Evolutionary conservation across 2,888 invertebrate genomes (phyloP).

Genomic region (Dynastes grantii): DNA sequence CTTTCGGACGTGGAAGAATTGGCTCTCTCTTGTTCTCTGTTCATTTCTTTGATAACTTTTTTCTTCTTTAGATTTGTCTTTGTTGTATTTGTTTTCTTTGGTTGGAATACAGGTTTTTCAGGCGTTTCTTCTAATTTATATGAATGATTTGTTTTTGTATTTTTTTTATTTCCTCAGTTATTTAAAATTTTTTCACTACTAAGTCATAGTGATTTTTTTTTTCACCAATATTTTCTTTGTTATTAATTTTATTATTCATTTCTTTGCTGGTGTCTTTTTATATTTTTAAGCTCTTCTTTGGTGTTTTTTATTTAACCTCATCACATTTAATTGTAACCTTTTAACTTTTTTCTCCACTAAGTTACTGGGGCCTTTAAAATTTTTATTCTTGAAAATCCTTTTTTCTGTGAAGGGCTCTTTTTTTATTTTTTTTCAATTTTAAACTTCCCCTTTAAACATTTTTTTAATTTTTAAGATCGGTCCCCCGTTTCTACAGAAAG

Average conservation of each 20-base stretch:
- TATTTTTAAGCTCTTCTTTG: conserved; percentile 58
- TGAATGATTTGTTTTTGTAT: neutral
- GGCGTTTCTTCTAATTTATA: neutral
- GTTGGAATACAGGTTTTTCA: neutral
- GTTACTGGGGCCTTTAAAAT: too few species aligned
- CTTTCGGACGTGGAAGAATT: neutral
- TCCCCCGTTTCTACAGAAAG: conserved; percentile 52
- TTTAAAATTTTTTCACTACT: conserved; percentile 19
- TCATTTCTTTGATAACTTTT: too few species aligned
- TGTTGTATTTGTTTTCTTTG: neutral
- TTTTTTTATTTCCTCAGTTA: neutral
- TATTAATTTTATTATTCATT: neutral
- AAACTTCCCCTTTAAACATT: too few species aligned
- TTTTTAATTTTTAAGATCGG: conserved; percentile 60
- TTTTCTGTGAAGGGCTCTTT: neutral
- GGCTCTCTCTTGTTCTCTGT: neutral
- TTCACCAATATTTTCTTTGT: conserved; percentile 23
- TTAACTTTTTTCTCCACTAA: conserved; percentile 58
- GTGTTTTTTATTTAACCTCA: conserved; percentile 52
- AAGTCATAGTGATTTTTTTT: conserved; percentile 14
- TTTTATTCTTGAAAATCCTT: too few species aligned
- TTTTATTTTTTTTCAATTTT: too few species aligned
- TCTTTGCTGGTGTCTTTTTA: conserved; percentile 37
- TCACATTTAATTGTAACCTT: conserved; percentile 6
- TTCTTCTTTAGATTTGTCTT: neutral